phyloP scores from a whole-genome alignment of 2,113 vertebrate species.

The Lontra canadensis region DNA sequence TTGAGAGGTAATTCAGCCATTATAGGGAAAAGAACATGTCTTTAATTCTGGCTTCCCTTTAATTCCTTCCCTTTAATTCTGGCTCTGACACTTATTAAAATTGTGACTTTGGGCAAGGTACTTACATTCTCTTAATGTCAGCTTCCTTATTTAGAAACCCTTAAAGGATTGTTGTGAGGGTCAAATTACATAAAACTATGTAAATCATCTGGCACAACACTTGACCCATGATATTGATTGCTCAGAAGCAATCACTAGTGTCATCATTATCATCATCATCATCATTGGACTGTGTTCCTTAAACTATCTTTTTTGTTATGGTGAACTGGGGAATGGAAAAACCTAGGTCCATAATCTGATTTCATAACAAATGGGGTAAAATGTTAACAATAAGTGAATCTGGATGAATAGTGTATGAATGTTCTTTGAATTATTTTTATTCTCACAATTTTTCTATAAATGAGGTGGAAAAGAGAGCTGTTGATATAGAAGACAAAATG shows the following conservation, averaged over 20 bases:
- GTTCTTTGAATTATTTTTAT: background rate
- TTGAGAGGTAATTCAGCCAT: background rate
- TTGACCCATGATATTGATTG: background rate
- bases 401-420: background rate
- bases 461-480: background rate
- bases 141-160: background rate
- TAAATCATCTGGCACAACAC: background rate
- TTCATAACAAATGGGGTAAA: background rate
- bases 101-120: background rate
- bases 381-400: background rate
- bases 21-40: background rate
- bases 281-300: background rate
- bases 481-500: background rate
- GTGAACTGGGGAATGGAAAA: background rate
- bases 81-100: background rate
- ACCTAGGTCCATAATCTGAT: background rate
- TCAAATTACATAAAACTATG: background rate
- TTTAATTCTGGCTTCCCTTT: background rate
- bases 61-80: background rate
- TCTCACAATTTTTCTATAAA: background rate
- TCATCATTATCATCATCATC: background rate
- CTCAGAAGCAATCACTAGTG: background rate
- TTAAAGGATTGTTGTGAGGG: background rate
- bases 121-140: background rate
- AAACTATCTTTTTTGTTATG: background rate